phyloP scores from a whole-genome alignment of 2,113 vertebrate genomes.

The Macheiramphus alcinus region DNA sequence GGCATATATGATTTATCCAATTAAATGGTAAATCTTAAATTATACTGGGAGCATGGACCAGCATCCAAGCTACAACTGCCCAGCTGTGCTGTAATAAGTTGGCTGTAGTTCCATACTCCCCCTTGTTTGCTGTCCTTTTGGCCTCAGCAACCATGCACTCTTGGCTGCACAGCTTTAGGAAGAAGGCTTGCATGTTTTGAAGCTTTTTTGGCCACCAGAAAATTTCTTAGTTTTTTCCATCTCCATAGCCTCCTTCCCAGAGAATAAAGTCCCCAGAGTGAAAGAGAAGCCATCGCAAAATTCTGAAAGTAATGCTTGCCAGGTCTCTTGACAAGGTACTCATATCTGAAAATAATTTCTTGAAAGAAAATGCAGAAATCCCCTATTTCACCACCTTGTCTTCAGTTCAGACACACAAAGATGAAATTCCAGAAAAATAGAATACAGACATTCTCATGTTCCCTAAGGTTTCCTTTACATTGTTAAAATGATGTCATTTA shows the following conservation, averaged over 20 bases:
- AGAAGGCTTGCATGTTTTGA: neutral
- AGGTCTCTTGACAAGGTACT: neutral
- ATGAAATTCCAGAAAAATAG: constrained; percentile 34
- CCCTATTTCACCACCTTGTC: neutral
- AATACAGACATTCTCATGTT: neutral
- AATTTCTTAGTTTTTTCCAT: neutral
- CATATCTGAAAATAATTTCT: neutral
- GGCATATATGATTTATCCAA: neutral
- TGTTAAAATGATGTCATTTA: constrained; percentile 6
- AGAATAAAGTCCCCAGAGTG: neutral
- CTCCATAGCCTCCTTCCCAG: neutral
- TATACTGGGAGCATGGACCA: neutral
- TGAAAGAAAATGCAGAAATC: neutral
- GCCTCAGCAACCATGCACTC: neutral
- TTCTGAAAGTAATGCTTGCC: neutral
- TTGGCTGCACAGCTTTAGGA: neutral
- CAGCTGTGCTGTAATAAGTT: neutral
- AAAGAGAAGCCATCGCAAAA: neutral
- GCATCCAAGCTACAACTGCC: neutral
- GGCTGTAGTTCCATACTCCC: neutral
- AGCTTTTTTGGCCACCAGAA: neutral
- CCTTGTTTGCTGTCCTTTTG: neutral
- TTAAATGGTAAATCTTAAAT: neutral
- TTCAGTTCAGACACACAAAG: constrained; percentile 14
- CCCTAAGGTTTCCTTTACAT: neutral